Conservation (phyloP, 2,113 vertebrate genomes). For the Odocoileus virginianus region DNA sequence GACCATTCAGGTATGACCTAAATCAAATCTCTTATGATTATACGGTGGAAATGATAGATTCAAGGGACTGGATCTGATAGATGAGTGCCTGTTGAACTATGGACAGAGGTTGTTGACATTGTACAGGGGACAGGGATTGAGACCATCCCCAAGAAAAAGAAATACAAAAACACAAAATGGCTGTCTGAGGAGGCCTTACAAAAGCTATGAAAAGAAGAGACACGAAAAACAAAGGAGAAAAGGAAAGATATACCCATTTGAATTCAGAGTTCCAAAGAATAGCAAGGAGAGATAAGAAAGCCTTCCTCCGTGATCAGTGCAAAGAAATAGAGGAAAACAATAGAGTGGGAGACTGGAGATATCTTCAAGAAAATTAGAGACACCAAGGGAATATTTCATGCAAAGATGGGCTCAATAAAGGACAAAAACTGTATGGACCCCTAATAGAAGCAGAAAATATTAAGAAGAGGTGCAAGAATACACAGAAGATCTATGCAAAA, state of each 20-base stretch:
- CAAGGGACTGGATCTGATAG: background rate
- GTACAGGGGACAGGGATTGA: background rate
- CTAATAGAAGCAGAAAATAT: background rate
- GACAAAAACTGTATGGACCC: background rate
- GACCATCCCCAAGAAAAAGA: background rate
- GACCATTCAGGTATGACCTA: background rate
- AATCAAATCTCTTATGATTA: background rate
- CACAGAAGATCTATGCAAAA: background rate
- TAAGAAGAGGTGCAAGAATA: background rate
- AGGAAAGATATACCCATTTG: background rate
- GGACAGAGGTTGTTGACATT: background rate
- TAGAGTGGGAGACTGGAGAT: background rate
- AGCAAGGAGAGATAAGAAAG: background rate
- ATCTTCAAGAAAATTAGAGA: background rate
- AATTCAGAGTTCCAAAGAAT: background rate
- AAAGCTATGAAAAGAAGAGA: background rate
- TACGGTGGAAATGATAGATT: background rate
- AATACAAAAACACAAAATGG: background rate
- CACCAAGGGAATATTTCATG: background rate
- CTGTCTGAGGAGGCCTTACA: background rate
- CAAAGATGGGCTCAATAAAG: background rate
- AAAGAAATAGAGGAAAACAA: background rate
- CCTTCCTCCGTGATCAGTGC: background rate
- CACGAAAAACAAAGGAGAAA: background rate
- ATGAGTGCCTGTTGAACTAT: background rate